Percentiles rank a stretch among this genome's conserved stretches.
phyloP scores from a whole-genome alignment of 2,888 invertebrate genomes.

The Keiferia lycopersicella region DNA sequence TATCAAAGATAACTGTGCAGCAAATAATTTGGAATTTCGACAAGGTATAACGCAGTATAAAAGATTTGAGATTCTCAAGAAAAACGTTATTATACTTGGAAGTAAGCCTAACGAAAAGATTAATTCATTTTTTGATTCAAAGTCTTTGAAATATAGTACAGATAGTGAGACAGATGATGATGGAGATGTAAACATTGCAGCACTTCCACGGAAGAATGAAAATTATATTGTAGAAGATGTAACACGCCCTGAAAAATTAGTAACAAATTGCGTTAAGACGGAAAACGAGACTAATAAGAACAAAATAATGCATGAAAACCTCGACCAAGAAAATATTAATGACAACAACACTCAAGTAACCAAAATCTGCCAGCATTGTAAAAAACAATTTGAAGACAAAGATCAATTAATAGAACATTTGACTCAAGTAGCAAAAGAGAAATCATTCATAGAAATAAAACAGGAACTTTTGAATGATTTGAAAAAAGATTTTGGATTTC shows the following conservation, averaged over 20 bases:
- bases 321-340: background rate
- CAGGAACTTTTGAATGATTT: background rate
- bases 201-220: background rate
- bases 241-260: background rate
- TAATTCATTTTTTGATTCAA: background rate
- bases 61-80: background rate
- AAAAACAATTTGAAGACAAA: background rate
- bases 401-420: background rate
- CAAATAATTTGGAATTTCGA: background rate
- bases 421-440: background rate
- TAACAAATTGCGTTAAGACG: too few species aligned
- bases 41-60: background rate
- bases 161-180: background rate
- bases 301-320: background rate
- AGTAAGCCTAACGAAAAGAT: constrained; percentile 8
- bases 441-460: background rate
- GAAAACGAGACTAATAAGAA: background rate
- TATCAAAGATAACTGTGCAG: background rate
- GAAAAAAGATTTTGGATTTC: background rate
- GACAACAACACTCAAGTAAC: background rate
- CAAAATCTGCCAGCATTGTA: background rate
- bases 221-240: background rate
- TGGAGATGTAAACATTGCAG: background rate
- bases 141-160: background rate
- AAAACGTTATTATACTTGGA: constrained; percentile 6